Percentiles rank a stretch among this genome's conserved stretches.
Evolutionary conservation across 2,888 invertebrate species (phyloP).

Genomic region (Drosophila acutilabella): DNA sequence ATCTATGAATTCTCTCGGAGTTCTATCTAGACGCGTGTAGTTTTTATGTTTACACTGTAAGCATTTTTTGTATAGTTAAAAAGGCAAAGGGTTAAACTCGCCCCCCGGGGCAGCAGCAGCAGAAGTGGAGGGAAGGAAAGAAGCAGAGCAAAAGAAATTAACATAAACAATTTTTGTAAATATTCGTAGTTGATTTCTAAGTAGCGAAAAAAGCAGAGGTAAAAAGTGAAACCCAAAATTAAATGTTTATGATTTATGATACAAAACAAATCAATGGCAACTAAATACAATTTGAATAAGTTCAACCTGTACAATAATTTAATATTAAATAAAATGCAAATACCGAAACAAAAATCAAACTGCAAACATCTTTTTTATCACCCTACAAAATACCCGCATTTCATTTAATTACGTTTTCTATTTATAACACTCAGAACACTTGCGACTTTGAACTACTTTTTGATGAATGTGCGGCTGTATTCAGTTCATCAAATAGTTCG

Average conservation of each 20-base stretch:
- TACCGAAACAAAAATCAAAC: slow-evolving; percentile 35
- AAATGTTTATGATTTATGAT: slow-evolving; percentile 72
- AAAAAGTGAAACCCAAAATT: slow-evolving; percentile 25
- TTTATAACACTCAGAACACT: slow-evolving; percentile 9
- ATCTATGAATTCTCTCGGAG: slow-evolving; percentile 49
- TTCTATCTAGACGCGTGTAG: slow-evolving; percentile 55
- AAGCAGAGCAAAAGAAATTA: slow-evolving; percentile 12
- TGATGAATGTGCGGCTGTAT: not conserved
- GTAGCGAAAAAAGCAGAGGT: slow-evolving; percentile 58
- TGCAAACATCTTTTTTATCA: not conserved
- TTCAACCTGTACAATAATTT: slow-evolving; percentile 83
- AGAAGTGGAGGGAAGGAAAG: not conserved
- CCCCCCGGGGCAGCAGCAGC: slow-evolving; percentile 15
- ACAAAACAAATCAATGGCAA: slow-evolving; percentile 62
- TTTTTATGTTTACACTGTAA: slow-evolving; percentile 71
- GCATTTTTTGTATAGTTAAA: slow-evolving; percentile 74
- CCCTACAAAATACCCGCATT: not conserved
- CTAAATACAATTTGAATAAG: slow-evolving; percentile 79
- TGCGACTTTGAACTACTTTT: slow-evolving; percentile 34
- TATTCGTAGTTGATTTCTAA: slow-evolving; percentile 78
- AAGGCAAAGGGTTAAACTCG: slow-evolving; percentile 36
- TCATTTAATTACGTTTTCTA: not conserved
- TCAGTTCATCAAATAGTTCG: slow-evolving; percentile 10
- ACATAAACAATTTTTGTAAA: slow-evolving; percentile 62
- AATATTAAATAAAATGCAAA: slow-evolving; percentile 75